Evolutionary conservation across 2,113 vertebrate genomes (phyloP).

Genomic region (Procavia capensis): DNA sequence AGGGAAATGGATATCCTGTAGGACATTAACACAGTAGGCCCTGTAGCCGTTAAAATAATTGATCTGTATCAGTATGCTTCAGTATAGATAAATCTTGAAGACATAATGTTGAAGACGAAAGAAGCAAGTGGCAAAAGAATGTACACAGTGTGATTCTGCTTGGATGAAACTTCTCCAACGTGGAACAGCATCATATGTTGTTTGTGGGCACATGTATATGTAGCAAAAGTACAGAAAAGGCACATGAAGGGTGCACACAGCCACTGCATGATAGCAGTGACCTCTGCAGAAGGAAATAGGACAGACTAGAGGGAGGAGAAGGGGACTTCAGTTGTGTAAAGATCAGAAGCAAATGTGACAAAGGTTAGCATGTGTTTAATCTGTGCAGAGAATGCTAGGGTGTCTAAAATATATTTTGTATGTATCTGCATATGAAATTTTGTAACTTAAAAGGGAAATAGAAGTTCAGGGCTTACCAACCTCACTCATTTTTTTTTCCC

Average conservation of each 20-base stretch:
- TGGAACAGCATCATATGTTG: not conserved
- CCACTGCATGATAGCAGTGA: not conserved
- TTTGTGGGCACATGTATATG: not conserved
- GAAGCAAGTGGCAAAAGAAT: conserved; percentile 30
- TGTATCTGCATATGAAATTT: conserved; percentile 19
- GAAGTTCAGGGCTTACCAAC: not conserved
- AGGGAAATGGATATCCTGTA: not conserved
- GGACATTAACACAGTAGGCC: not conserved
- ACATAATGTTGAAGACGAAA: not conserved
- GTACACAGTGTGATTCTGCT: not conserved
- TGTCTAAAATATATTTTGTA: conserved; percentile 13
- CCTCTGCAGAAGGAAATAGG: not conserved
- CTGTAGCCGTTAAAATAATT: conserved; percentile 40
- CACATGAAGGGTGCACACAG: not conserved
- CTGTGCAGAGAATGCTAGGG: not conserved
- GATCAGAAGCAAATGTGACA: conserved; percentile 26
- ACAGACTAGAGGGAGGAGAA: not conserved
- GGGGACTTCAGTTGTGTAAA: not conserved
- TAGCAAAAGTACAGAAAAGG: conserved; percentile 48
- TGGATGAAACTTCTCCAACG: conserved; percentile 18
- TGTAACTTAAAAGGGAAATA: conserved; percentile 44
- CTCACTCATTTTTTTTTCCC: not conserved
- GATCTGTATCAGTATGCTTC: conserved; percentile 15
- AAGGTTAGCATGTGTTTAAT: conserved; percentile 38
- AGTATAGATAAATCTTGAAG: conserved; percentile 26